A percentile compares a stretch with the other conserved stretches of the same genome.
Conservation (phyloP, 1,140 invertebrate genomes). For the Drosophila simulans region DNA sequence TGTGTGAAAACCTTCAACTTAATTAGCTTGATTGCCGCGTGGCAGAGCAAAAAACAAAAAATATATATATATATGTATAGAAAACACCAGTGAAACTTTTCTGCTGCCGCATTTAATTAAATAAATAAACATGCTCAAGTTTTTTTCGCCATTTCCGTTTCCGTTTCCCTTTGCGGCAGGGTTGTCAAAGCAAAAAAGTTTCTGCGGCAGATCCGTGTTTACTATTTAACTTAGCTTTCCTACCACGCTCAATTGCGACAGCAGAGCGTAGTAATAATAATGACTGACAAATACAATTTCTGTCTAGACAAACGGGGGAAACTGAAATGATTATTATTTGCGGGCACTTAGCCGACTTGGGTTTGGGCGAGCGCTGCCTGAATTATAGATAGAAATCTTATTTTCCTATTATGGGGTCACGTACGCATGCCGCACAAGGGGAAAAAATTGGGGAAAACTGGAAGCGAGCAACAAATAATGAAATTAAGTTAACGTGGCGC, state of each 20-base stretch:
- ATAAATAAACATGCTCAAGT: constrained; percentile 71
- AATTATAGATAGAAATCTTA: constrained; percentile 82
- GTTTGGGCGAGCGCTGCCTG: constrained; percentile 48
- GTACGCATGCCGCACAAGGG: constrained; percentile 54
- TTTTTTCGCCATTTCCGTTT: constrained; percentile 44
- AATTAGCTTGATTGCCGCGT: constrained; percentile 53
- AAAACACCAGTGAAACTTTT: constrained; percentile 50
- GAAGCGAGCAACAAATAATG: constrained; percentile 70
- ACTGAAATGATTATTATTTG: constrained; percentile 60
- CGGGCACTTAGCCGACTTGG: constrained; percentile 34
- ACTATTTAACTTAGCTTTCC: constrained; percentile 40
- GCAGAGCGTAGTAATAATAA: constrained; percentile 52
- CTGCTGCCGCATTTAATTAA: constrained; percentile 72
- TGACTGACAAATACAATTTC: constrained; percentile 69
- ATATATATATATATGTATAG: constrained; percentile 5
- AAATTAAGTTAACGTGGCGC: constrained; percentile 77
- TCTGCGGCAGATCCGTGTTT: constrained; percentile 32
- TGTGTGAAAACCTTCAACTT: constrained; percentile 40
- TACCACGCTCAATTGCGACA: constrained; percentile 45
- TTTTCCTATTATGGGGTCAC: constrained; percentile 79
- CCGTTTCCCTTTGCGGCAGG: constrained; percentile 25
- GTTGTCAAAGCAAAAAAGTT: constrained; percentile 69
- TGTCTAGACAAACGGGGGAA: constrained; percentile 62
- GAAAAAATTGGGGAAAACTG: constrained; percentile 5
- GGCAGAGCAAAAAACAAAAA: constrained; percentile 17